Evolutionary conservation across 2,113 vertebrate genomes (phyloP), one percentile per base, ranked within the genome.

Genomic region (Anolis carolinensis): DNA sequence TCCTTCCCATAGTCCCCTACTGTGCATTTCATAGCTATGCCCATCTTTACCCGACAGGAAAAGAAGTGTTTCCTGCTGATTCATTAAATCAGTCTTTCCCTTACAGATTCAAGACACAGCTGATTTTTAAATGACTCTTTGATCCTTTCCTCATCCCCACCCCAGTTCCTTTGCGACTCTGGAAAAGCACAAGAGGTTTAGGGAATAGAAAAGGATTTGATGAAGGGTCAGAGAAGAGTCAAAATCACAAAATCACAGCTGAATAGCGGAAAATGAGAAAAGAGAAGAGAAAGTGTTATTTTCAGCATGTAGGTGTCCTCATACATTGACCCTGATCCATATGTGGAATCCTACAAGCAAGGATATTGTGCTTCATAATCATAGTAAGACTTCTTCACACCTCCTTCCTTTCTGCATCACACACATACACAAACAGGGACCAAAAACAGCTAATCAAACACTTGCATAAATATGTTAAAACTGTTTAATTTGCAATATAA

Each of bases 221-320:
- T 50, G 48, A 81, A 81, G 71, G 72, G 25, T 39, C 25, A 70
- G 39, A 13, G 9, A 27, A 18, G 18, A 4, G 7, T 11, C 87
- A 87, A 91, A 79, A 84, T 39, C 0, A 0, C 87, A 87, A 91
- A 79, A 84, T 39, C 0, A 0, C 5, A 0, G 6, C 0, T 0
- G 27, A 16, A 82, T 68, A 18, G 6, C 32, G 6, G 71, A 1
- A 21, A 1, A 4, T 0, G 25, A 2, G 50, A 65, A 70, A 86
- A 65, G 71, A 75, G 39, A 52, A 39, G 23, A 65, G 48, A 52
- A 79, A 30, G 25, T 6, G 13, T 79, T 84, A 84, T 78, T 78
- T 85, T 67, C 62, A 70, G 74, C 44, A 70, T 55, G 34, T 36
- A n/a, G n/a, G 14, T 52, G 50, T 81, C 34, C 50, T 34, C 21